A percentile compares a stretch with the other conserved stretches of the same genome.
Conservation (phyloP, 92 coral and sea anemone genomes). For the Umimayanthus chanpuru region DNA sequence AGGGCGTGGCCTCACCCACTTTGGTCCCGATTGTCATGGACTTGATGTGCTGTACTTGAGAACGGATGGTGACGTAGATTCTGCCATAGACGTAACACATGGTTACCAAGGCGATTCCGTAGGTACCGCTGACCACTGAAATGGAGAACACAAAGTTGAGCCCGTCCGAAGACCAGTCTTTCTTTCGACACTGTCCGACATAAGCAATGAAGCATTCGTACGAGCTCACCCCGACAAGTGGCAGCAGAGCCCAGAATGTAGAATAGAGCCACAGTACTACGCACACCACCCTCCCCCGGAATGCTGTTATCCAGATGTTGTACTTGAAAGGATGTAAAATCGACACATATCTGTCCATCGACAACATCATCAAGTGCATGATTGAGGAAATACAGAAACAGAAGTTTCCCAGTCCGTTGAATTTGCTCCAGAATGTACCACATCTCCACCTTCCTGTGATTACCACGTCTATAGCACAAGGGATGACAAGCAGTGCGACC, state of each 20-base stretch:
- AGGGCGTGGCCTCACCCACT: slow-evolving; percentile 13
- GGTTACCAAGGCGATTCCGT: slow-evolving; percentile 54
- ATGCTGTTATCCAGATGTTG: slow-evolving; percentile 56
- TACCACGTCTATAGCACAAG: slow-evolving; percentile 72
- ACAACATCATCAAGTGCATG: slow-evolving; percentile 81
- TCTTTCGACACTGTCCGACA: slow-evolving; percentile 57
- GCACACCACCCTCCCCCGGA: slow-evolving; percentile 54
- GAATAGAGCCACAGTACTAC: slow-evolving; percentile 65
- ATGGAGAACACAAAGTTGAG: slow-evolving; percentile 44
- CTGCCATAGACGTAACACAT: slow-evolving; percentile 56
- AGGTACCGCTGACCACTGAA: slow-evolving; percentile 60
- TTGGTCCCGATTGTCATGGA: slow-evolving; percentile 23
- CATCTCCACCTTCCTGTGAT: slow-evolving; percentile 72
- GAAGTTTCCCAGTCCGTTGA: slow-evolving; percentile 75
- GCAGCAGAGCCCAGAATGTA: slow-evolving; percentile 69
- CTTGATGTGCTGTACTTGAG: slow-evolving; percentile 43
- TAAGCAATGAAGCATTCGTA: slow-evolving; percentile 75
- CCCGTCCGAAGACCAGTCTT: slow-evolving; percentile 52
- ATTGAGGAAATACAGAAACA: slow-evolving; percentile 80
- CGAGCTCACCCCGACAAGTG: slow-evolving; percentile 59
- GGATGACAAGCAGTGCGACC: slow-evolving; percentile 69
- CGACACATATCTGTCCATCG: slow-evolving; percentile 71
- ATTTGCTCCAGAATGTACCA: slow-evolving; percentile 59
- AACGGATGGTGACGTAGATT: slow-evolving; percentile 50
- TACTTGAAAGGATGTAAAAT: slow-evolving; percentile 65